Evolutionary conservation across 2,113 vertebrate species (phyloP).

Genomic region (Callithrix jacchus): DNA sequence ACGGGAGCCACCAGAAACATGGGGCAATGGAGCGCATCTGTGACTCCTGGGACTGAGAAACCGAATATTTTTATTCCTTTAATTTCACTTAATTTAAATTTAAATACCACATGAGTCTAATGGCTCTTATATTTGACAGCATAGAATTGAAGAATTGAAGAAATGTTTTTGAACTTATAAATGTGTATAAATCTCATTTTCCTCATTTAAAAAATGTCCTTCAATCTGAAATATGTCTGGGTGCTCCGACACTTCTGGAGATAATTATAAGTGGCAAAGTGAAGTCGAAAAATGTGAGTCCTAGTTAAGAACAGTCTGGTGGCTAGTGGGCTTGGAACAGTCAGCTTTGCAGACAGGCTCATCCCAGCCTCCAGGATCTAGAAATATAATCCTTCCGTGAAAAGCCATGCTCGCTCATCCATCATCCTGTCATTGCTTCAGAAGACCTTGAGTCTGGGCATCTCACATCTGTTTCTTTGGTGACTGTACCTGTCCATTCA

Average conservation of each 20-base stretch:
- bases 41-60: rapidly evolving
- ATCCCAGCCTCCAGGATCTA: background rate
- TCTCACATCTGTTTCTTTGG: constrained; percentile 57
- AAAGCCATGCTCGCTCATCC: constrained; percentile 47
- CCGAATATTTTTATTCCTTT: rapidly evolving
- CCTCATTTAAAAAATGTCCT: background rate
- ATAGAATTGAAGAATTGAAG: background rate
- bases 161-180: too few relatives aligned
- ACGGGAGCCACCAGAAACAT: rapidly evolving
- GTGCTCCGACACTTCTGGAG: rapidly evolving
- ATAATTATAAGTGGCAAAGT: constrained; percentile 48
- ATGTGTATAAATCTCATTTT: background rate
- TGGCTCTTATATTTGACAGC: rapidly evolving
- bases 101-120: rapidly evolving
- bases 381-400: constrained; percentile 27
- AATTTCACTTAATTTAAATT: too few relatives aligned
- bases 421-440: constrained; percentile 65
- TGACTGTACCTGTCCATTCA: constrained; percentile 62
- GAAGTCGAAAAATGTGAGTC: constrained; percentile 34
- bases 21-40: background rate
- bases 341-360: background rate
- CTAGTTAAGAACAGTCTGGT: rapidly evolving
- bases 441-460: constrained; percentile 69
- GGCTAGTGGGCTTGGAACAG: background rate
- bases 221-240: constrained; percentile 11